These are phyloP conservation scores for Butorides virescens DNA, from an alignment of 2,113 vertebrate species.

Conservation along the genomic window DNA sequence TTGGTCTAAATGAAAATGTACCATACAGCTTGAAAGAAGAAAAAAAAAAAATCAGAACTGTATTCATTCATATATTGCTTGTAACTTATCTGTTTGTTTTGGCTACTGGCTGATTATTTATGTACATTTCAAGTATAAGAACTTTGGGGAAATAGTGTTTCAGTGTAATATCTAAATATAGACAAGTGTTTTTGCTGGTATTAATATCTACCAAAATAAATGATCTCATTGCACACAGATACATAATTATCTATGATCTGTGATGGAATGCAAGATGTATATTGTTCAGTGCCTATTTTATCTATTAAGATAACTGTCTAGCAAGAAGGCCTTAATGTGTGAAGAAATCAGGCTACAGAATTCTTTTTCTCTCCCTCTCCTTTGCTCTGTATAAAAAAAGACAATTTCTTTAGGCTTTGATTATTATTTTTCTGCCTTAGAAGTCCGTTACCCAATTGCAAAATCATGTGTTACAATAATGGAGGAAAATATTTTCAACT, in stretches of 20 bases:
- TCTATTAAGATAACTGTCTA: not conserved
- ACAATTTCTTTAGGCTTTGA: not conserved
- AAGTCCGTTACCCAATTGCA: not conserved
- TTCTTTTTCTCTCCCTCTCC: not conserved
- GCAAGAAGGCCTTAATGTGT: not conserved
- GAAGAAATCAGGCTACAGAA: not conserved
- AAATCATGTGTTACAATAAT: not conserved
- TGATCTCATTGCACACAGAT: not conserved
- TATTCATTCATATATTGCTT: not conserved
- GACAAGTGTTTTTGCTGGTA: not conserved
- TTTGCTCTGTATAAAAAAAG: not conserved
- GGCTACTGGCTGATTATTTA: not conserved
- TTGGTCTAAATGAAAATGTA: not conserved
- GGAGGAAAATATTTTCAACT: not conserved
- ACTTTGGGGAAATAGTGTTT: not conserved
- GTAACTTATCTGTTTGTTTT: slow-evolving; percentile 14
- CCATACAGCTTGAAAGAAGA: not conserved
- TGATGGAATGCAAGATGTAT: not conserved
- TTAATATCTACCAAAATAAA: not conserved
- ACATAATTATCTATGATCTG: not conserved
- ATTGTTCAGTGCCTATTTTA: not conserved
- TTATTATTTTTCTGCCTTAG: not conserved
- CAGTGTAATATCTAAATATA: not conserved
- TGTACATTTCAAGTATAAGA: not conserved
- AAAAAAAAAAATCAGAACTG: not conserved